Evolutionary conservation across 2,113 vertebrate genomes (phyloP), one percentile per base, ranked within the genome.

Genomic region (Myxocyprinus asiaticus): DNA sequence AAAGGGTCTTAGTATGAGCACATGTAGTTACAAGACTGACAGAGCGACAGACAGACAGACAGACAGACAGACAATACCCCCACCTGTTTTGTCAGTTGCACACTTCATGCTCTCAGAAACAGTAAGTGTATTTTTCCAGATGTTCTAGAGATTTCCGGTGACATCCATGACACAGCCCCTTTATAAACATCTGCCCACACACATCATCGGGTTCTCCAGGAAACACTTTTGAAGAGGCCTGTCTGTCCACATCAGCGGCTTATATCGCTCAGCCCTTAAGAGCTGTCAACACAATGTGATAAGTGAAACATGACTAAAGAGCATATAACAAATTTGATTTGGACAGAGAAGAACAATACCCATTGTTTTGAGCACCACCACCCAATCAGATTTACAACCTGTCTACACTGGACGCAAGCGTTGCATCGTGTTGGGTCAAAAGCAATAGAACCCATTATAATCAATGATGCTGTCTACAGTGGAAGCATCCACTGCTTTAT

Each of bases 161-260:
- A 74, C 64, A 47, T 77, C 15, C 58, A 45, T 47, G 50, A 68
- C 65, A 9, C 66, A 78, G 12, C 6, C 48, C 59, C 62, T 55
- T 62, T 59, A 33, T 33, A 33, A 33, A 79, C 75, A 81, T 79
- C 79, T 84, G 79, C 71, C 33, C 76, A 69, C 76, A 78, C 66
- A 76, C 69, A 65, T 76, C 69, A 74, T 77, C 48, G 56, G 43
- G 44, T 59, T 77, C 55, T 44, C 63, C 68, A 77, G 76, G 62
- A 82, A 77, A n/a, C 44, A 17, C n/a, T 22, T n/a, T 22, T 68
- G 68, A 70, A 22, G 43, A 58, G 78, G 14, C 65, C 69, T 61
- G 67, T 78, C 66, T 71, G 69, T 61, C 59, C 14, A n/a, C 9
- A 56, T 51, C 33, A 66, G 9, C 3, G 22, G 22, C 22, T 33